phyloP scores from a whole-genome alignment of 1,140 invertebrate species.

The Lucilia cuprina region DNA sequence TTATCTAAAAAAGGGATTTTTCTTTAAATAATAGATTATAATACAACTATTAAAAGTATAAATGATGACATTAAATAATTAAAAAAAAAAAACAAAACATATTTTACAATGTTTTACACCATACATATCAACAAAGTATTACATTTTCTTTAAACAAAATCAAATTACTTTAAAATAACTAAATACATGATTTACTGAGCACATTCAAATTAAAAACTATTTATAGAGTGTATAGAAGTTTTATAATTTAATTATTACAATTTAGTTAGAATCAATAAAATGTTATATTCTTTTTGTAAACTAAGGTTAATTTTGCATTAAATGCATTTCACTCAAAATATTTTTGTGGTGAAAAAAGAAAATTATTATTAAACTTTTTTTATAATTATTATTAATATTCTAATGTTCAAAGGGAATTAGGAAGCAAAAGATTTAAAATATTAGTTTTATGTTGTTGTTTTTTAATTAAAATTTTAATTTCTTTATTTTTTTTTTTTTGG shows the following conservation, averaged over 20 bases:
- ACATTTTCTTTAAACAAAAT: background rate
- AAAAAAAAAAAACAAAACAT: background rate
- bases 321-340: slow-evolving; percentile 35
- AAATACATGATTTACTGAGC: background rate
- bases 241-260: background rate
- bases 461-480: background rate
- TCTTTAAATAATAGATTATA: slow-evolving; percentile 18
- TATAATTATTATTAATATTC: background rate
- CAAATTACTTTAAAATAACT: background rate
- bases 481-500: too few relatives aligned
- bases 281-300: background rate
- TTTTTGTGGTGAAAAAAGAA: slow-evolving; percentile 23
- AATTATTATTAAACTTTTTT: background rate
- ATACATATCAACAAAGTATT: background rate
- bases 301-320: slow-evolving; percentile 2
- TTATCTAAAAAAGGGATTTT: background rate
- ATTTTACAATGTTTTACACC: background rate
- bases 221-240: background rate
- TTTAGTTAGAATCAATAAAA: background rate
- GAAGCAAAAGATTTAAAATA: slow-evolving; percentile 10
- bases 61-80: background rate
- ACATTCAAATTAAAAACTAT: background rate
- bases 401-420: background rate
- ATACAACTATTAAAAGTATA: background rate
- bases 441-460: background rate